Evolutionary conservation across 2,113 vertebrate species (phyloP).

Genomic region (Globicephala melas): DNA sequence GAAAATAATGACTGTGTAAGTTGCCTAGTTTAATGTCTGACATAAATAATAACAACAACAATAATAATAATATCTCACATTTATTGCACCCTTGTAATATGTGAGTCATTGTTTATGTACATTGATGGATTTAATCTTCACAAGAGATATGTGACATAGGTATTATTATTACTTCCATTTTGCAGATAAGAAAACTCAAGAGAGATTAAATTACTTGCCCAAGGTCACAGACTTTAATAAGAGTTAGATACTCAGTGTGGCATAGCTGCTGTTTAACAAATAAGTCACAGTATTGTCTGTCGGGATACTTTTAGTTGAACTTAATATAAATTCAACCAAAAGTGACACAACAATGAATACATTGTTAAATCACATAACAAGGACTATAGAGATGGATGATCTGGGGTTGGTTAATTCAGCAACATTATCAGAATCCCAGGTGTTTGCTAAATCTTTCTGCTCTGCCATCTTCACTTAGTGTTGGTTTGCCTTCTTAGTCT

Average conservation of each 20-base stretch:
- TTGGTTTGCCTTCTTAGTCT: neutral
- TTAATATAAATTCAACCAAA: neutral
- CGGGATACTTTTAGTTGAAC: neutral
- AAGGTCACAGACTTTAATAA: neutral
- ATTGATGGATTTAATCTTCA: neutral
- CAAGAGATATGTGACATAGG: neutral
- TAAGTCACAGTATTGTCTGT: neutral
- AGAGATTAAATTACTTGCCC: neutral
- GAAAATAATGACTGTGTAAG: neutral
- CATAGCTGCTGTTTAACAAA: neutral
- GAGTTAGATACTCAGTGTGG: neutral
- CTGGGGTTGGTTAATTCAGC: neutral
- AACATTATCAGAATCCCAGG: neutral
- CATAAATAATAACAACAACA: neutral
- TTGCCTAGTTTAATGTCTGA: neutral
- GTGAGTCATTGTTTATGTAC: neutral
- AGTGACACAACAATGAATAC: neutral
- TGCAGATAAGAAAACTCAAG: neutral
- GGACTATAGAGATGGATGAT: neutral
- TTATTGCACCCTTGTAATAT: neutral
- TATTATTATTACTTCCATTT: neutral
- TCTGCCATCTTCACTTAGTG: neutral
- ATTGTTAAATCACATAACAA: neutral
- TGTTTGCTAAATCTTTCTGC: neutral
- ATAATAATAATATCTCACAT: neutral